These are phyloP conservation scores for Ibycter americanus DNA, from an alignment of 2,797 vertebrate species.

Conservation along the genomic window DNA sequence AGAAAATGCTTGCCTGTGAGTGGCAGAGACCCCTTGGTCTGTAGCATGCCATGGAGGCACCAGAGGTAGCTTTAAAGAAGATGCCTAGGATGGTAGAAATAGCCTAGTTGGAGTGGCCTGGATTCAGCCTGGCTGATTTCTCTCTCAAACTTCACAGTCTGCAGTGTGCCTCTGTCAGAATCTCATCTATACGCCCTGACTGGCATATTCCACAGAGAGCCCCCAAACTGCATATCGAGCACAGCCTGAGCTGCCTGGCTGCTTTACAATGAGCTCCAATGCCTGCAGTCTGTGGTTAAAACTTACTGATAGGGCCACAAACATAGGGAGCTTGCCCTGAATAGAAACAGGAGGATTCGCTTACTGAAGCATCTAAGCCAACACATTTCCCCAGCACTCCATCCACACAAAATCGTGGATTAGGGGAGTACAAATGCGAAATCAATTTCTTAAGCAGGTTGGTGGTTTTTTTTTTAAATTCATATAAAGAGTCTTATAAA, in stretches of 20 bases:
- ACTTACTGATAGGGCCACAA: neutral
- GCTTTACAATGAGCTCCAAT: neutral
- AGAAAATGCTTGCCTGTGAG: neutral
- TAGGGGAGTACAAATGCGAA: neutral
- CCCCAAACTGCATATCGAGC: neutral
- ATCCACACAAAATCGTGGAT: neutral
- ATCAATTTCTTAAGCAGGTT: neutral
- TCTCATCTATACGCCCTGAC: neutral
- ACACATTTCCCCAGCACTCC: neutral
- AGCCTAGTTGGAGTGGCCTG: neutral
- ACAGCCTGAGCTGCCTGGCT: neutral
- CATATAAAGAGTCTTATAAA: constrained; percentile 5
- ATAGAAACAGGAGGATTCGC: neutral
- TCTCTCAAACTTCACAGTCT: neutral
- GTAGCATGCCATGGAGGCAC: accelerated
- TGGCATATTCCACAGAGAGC: neutral
- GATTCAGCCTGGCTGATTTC: neutral
- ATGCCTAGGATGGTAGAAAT: neutral
- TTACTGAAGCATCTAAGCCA: neutral
- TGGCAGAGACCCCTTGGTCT: neutral
- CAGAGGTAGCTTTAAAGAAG: neutral
- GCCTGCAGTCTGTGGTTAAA: neutral
- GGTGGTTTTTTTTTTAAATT: neutral
- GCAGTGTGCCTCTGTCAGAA: neutral
- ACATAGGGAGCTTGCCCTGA: neutral